Evolutionary conservation across 2,113 vertebrate species (phyloP), one percentile per base, ranked within the genome.

Genomic region (Phyllostomus hastatus): DNA sequence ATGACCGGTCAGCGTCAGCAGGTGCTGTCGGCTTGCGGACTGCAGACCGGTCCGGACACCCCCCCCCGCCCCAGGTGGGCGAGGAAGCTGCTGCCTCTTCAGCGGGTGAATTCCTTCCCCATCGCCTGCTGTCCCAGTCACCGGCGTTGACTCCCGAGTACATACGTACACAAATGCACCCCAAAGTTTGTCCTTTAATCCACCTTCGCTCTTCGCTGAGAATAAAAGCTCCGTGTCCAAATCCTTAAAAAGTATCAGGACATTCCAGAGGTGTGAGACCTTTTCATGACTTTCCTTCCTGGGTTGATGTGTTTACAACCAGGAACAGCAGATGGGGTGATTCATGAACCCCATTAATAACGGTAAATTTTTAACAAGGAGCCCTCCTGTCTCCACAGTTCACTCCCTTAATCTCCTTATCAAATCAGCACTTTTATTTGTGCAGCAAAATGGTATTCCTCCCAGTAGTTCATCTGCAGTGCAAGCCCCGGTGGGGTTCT

Each of bases 371-470:
- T 94, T 95, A 97, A 96, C 93, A 85, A 89, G 96, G 86, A 95
- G 87, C 31, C 82, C 81, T 94, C 96, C 95, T 90, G 70, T 89
- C 84, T 88, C 76, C 31, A 48, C 38, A 26, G 7, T 67, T 43
- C 73, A 52, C 64, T 96, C 93, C 88, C 94, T 67, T 94, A 95
- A 96, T 95, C 95, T 95, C 90, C 91, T 94, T 95, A 97, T 97
- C 95, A 97, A 96, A 96, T 97, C 96, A 97, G 93, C 75, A 28
- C 75, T 66, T 96, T 94, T 97, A 76, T 97, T 96, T 97, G 97
- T 88, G 59, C 93, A 91, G 48, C 92, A 93, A 33, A 93, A 31
- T 17, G 61, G 64, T n/a, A 15, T 59, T 80, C 93, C 96, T 95
- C 97, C 92, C 46, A 5, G 16, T 52, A 76, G 97, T 96, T 97